phyloP scores from a whole-genome alignment of 2,113 vertebrate species.

The Ursus arctos region DNA sequence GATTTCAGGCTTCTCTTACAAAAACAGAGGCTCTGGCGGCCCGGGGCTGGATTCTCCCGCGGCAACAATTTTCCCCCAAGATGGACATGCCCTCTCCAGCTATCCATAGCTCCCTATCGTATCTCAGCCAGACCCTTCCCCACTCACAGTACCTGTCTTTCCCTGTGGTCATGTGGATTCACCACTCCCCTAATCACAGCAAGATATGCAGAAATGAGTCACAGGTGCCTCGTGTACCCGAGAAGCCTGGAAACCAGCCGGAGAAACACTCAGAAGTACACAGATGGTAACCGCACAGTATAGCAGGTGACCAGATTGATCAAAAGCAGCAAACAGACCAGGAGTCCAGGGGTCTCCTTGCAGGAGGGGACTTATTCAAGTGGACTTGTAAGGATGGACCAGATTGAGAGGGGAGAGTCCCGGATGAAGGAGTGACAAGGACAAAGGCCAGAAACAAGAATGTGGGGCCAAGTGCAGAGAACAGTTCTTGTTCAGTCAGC shows the following conservation, averaged over 20 bases:
- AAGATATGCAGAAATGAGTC: neutral
- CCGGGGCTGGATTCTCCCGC: fast-evolving
- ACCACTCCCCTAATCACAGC: neutral
- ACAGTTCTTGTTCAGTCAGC: fast-evolving
- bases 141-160: neutral
- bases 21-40: neutral
- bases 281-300: neutral
- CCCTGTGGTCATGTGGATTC: neutral
- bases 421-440: neutral
- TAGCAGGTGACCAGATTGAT: too few relatives aligned
- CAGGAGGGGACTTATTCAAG: neutral
- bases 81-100: too few relatives aligned
- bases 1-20: neutral
- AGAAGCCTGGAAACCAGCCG: neutral
- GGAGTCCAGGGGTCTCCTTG: neutral
- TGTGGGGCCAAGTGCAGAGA: too few relatives aligned
- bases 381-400: neutral
- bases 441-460: neutral
- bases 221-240: neutral
- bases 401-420: neutral
- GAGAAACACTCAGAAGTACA: neutral
- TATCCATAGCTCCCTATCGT: neutral
- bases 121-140: neutral
- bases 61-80: neutral
- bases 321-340: neutral